Conservation (phyloP, 1,140 invertebrate species). For the Pogonomyrmex californicus region DNA sequence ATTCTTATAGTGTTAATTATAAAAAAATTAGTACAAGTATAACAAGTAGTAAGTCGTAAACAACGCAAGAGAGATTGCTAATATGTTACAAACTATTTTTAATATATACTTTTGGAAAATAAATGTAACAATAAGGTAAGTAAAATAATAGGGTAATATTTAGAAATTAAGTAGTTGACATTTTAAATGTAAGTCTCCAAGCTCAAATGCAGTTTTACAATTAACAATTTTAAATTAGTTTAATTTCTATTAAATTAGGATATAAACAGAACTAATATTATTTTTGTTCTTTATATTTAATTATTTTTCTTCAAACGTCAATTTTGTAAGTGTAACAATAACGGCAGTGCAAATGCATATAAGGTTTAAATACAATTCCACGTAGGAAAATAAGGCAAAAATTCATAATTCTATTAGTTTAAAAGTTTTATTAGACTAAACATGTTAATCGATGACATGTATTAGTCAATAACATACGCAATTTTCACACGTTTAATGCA, state of each 20-base stretch:
- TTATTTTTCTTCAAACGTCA: neutral
- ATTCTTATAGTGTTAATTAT: neutral
- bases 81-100: slow-evolving; percentile 23
- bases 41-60: neutral
- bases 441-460: slow-evolving; percentile 33
- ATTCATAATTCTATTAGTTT: neutral
- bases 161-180: neutral
- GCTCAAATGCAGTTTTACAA: slow-evolving; percentile 11
- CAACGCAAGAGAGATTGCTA: slow-evolving; percentile 12
- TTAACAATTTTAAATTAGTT: neutral
- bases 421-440: slow-evolving; percentile 17
- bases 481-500: slow-evolving; percentile 25
- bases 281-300: neutral
- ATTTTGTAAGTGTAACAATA: neutral
- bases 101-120: neutral
- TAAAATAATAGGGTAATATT: slow-evolving; percentile 12
- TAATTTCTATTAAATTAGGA: neutral
- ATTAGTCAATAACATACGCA: neutral
- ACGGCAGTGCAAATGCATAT: neutral
- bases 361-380: neutral
- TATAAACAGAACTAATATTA: slow-evolving; percentile 1
- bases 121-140: neutral
- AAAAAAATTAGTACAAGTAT: slow-evolving; percentile 6
- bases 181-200: neutral
- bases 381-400: neutral